Evolutionary conservation across 2,797 vertebrate species (phyloP).

Genomic region (Tragelaphus oryx): DNA sequence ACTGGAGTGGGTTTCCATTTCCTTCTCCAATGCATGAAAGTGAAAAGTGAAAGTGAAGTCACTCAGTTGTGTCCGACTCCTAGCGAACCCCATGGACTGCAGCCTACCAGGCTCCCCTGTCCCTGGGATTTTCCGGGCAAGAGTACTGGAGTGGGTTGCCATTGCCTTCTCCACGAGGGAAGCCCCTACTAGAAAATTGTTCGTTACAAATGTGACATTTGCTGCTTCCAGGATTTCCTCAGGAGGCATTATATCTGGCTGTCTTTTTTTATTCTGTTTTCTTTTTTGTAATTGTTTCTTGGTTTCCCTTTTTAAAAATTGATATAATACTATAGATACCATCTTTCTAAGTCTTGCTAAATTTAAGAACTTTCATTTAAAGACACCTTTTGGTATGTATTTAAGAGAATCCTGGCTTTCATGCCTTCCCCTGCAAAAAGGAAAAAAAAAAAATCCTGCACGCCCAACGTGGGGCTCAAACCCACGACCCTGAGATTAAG

Average conservation of each 20-base stretch:
- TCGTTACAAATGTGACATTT: background rate
- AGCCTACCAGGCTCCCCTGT: no score
- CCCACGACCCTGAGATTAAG: background rate
- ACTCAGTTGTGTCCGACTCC: no score
- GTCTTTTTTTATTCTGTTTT: background rate
- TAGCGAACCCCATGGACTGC: no score
- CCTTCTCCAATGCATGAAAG: no score
- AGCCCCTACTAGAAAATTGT: background rate
- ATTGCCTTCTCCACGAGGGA: background rate
- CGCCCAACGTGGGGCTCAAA: rapidly evolving
- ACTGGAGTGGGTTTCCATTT: no score
- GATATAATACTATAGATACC: background rate
- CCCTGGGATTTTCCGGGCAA: no score
- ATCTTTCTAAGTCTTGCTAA: background rate
- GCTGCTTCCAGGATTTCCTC: background rate
- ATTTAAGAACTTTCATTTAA: background rate
- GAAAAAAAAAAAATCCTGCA: rapidly evolving
- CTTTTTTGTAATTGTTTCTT: background rate
- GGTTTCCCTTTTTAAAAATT: background rate
- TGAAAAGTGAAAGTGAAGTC: no score
- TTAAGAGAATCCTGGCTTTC: background rate
- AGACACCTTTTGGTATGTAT: background rate
- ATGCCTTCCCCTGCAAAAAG: background rate
- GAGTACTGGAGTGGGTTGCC: no score
- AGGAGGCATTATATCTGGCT: background rate